Conservation (phyloP, 2,888 invertebrate species). For the Diadegma fenestrale region DNA sequence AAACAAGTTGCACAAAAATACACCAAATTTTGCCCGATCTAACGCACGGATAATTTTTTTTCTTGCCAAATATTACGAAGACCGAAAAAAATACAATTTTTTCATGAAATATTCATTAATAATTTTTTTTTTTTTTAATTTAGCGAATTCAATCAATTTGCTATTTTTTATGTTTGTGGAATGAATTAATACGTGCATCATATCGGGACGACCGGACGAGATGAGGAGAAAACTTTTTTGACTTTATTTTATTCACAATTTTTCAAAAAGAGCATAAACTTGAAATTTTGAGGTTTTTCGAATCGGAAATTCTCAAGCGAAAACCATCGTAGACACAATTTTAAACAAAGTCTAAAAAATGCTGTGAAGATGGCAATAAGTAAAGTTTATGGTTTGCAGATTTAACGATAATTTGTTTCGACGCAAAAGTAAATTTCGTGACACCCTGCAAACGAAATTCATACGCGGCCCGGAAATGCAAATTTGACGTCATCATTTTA, state of each 20-base stretch:
- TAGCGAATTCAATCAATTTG: neutral
- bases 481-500: neutral
- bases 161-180: neutral
- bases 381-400: neutral
- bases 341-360: neutral
- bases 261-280: neutral
- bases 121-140: neutral
- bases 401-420: neutral
- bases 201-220: neutral
- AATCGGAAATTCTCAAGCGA: too few species aligned
- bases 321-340: neutral
- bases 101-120: neutral
- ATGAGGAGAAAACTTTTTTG: conserved; percentile 44
- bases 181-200: neutral
- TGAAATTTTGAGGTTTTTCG: too few species aligned
- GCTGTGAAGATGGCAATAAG: too few species aligned
- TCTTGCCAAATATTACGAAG: neutral
- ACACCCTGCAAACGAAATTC: neutral
- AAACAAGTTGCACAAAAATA: conserved; percentile 17
- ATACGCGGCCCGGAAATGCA: conserved; percentile 10
- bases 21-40: neutral
- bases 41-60: neutral
- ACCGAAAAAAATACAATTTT: neutral
- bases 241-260: neutral
- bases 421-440: neutral